Evolutionary conservation across 2,113 vertebrate genomes (phyloP).

Genomic region (Tapirus terrestris): DNA sequence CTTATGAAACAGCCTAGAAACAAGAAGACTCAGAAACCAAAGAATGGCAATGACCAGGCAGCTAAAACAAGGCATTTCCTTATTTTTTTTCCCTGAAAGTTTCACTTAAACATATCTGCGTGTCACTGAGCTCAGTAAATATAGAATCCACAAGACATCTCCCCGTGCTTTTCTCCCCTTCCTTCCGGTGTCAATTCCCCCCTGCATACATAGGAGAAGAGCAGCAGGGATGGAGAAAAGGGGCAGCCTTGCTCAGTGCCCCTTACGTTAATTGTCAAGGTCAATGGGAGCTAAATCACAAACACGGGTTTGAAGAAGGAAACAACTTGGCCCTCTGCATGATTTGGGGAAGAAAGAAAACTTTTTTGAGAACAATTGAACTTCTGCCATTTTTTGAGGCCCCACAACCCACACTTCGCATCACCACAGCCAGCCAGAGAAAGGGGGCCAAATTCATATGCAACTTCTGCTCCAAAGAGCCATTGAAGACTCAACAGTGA

Average conservation of each 20-base stretch:
- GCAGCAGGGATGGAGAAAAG: neutral
- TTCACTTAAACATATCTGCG: neutral
- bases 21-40: neutral
- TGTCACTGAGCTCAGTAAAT: neutral
- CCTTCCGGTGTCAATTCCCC: neutral
- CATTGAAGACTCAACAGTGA: neutral
- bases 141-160: neutral
- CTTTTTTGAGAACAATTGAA: neutral
- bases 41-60: neutral
- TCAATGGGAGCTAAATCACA: neutral
- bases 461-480: neutral
- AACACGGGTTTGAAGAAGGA: conserved; percentile 1
- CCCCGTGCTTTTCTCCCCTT: neutral
- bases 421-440: neutral
- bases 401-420: neutral
- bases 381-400: neutral
- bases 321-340: neutral
- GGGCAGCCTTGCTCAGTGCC: neutral
- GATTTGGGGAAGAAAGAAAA: neutral
- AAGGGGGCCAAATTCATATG: neutral
- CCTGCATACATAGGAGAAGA: neutral
- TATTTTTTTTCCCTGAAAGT: neutral
- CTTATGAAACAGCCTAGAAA: conserved; percentile 4
- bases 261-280: neutral
- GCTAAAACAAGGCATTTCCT: conserved; percentile 45